Conservation (phyloP, 2,888 invertebrate species). For the Phytoseiulus persimilis region DNA sequence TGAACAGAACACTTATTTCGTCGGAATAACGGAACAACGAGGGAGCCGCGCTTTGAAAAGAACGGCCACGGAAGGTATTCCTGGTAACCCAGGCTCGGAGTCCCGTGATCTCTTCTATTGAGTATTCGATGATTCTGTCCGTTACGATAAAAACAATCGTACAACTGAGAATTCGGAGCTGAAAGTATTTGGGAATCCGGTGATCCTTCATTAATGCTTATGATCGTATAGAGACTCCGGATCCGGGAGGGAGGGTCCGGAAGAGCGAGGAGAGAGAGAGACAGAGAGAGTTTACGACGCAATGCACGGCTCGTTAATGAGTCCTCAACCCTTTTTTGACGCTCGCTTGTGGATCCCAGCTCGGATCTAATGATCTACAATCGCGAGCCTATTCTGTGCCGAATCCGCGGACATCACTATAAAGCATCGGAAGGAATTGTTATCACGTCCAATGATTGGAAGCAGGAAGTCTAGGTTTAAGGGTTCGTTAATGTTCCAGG, state of each 20-base stretch:
- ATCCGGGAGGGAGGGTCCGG: not conserved
- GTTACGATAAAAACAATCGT: too few species aligned
- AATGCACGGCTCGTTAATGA: not conserved
- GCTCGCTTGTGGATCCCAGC: not conserved
- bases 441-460: too few species aligned
- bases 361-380: not conserved
- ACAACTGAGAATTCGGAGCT: not conserved
- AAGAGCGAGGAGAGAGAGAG: not conserved
- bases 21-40: too few species aligned
- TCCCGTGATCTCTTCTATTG: too few species aligned
- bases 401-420: not conserved
- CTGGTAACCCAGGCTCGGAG: too few species aligned
- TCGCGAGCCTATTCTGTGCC: not conserved
- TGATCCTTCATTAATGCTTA: not conserved
- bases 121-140: too few species aligned
- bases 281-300: not conserved
- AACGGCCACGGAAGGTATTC: too few species aligned
- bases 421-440: not conserved
- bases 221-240: not conserved
- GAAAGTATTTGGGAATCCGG: not conserved
- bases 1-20: too few species aligned
- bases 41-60: too few species aligned
- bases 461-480: too few species aligned
- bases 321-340: not conserved
- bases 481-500: too few species aligned